Evolutionary conservation across 2,888 invertebrate species (phyloP), one percentile per base, ranked within the genome.

Genomic region (Sinotaia quadrata): DNA sequence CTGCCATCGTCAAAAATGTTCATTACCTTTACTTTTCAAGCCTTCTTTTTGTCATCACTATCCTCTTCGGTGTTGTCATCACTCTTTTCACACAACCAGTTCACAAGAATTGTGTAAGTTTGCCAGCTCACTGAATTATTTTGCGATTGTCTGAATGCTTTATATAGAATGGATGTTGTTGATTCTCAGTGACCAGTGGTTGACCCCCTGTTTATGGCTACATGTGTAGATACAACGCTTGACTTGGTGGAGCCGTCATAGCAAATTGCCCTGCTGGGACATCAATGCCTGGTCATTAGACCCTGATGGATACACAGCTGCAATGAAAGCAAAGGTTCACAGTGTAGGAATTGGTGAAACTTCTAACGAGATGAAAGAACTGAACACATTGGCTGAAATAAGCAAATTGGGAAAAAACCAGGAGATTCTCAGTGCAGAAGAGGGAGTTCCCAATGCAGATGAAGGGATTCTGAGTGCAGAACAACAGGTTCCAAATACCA

Each of bases 11-110:
- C 49, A 78, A 76, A 47, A 78, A 85, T 66, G 83, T 87, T 75
- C 87, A 87, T 72, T 87, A 85, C 72, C 86, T 91, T 65, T 90
- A 91, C 80, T 91, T 90, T 77, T 89, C 89, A 18, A 82, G 88
- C 54, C 84, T 90, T 59, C 81, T 90, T 33, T 90, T 90, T 60
- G 44, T 88, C 29, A 78, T 90, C 37, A 87, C 88, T 1, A 82
- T 84, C 2, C 65, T 82, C 1, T 79, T 87, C 2, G 86, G 89
- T 12, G 76, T 89, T 29, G 76, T 78, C 24, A 83, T 91, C 72
- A 89, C 89, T 70, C 72, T 89, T 4, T 56, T 88, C 27, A 90
- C 90, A n/a, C n/a, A n/a, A n/a, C n/a, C n/a, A n/a, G n/a, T n/a
- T n/a, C n/a, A n/a, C n/a, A n/a, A n/a, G n/a, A n/a, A n/a, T n/a